phyloP scores from a whole-genome alignment of 2,113 vertebrate species.

The Mus spicilegus region DNA sequence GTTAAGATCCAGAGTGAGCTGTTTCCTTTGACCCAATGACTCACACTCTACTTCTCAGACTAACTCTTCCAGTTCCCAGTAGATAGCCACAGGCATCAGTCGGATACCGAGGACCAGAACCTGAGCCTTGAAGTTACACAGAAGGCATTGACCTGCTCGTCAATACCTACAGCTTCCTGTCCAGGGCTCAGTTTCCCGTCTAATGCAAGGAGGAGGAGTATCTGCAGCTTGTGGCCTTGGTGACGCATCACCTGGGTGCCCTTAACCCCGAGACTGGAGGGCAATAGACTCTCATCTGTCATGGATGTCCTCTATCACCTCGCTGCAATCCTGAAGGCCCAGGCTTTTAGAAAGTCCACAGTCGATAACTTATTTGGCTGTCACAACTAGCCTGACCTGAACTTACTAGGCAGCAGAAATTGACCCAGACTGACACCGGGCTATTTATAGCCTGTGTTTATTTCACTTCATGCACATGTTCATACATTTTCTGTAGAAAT shows the following conservation, averaged over 20 bases:
- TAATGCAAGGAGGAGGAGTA: rapidly evolving
- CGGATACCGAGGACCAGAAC: background rate
- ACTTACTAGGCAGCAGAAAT: conserved; percentile 8
- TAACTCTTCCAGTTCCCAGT: rapidly evolving
- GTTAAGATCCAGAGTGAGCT: background rate
- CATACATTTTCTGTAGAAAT: conserved; percentile 61
- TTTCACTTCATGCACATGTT: background rate
- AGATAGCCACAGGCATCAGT: too few relatives aligned
- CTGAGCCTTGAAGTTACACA: background rate
- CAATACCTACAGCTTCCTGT: rapidly evolving
- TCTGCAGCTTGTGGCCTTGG: rapidly evolving
- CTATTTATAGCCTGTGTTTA: conserved; percentile 49
- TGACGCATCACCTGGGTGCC: rapidly evolving
- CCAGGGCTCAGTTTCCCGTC: background rate
- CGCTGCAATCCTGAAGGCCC: background rate
- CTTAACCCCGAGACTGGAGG: rapidly evolving
- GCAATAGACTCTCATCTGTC: rapidly evolving
- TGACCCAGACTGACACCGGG: conserved; percentile 28
- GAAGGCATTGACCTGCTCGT: rapidly evolving
- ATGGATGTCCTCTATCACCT: rapidly evolving
- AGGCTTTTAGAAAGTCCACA: background rate
- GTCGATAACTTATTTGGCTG: background rate
- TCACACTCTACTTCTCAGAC: background rate
- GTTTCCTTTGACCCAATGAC: background rate
- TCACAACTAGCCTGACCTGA: background rate